Evolutionary conservation across 2,888 invertebrate genomes (phyloP), one percentile per base, ranked within the genome.

Genomic region (Noctua fimbriata): DNA sequence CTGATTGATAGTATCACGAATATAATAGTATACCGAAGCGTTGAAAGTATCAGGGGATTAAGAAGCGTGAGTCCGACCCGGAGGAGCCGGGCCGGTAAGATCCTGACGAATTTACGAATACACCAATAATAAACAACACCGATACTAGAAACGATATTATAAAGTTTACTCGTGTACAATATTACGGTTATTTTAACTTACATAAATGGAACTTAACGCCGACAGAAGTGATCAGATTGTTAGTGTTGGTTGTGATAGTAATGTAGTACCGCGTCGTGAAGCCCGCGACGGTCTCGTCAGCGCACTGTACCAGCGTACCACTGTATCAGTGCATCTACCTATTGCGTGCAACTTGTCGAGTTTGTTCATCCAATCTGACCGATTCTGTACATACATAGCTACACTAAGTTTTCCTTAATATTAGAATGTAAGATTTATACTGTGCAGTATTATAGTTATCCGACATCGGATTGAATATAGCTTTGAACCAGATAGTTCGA

Each of bases 361-460:
- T 69, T 70, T 77, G 63, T 71, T 71, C 72, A 36, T 82, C 73
- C 92, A 92, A 94, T 94, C 94, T 94, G 94, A 94, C 91, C 93
- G 87, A 89, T 92, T 93, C 94, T 91, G 93, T 91, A 87, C 84
- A 84, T 85, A 91, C 87, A 90, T 88, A 83, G 89, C 93, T 94
- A 95, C 91, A 84, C 94, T 95, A 94, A 92, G 91, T 90, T 91
- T 92, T 89, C 89, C 93, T 94, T 95, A 95, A 89, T 90, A 93
- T 89, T 93, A 94, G 91, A 93, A 93, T 90, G 88, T 92, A 94
- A 94, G 94, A 95, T 92, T 92, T 91, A 93, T 89, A 91, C 89
- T 90, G 94, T 95, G 95, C 94, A 93, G 82, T 90, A 91, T 89
- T 90, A 87, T 84, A 89, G 87, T 89, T 91, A 91, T 91, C 91